phyloP scores from a whole-genome alignment of 2,888 invertebrate genomes.

The Microplitis deprimator region DNA sequence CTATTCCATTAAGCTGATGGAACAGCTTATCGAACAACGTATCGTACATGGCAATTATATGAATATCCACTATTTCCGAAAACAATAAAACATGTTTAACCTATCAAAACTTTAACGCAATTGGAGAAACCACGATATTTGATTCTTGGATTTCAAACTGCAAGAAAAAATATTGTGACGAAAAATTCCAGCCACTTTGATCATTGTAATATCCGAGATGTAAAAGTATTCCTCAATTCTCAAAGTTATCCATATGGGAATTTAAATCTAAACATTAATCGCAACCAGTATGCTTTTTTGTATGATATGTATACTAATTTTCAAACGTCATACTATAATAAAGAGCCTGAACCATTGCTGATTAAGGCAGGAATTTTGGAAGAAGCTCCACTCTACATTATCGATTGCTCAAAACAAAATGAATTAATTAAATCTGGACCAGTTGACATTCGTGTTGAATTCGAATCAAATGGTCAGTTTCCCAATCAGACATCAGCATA shows the following conservation, averaged over 20 bases:
- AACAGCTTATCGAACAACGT: too few species aligned
- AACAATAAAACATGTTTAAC: slow-evolving; percentile 22
- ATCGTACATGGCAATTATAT: slow-evolving; percentile 65
- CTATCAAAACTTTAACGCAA: background rate
- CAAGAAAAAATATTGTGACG: background rate
- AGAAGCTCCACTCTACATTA: background rate
- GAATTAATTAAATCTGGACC: slow-evolving; percentile 8
- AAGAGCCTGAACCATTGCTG: background rate
- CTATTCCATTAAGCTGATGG: slow-evolving; percentile 51
- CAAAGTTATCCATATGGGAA: background rate
- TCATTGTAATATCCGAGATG: background rate
- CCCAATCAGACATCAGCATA: too few species aligned
- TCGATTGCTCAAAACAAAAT: slow-evolving; percentile 5
- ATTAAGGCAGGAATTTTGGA: background rate
- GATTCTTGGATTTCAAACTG: background rate
- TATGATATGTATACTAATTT: background rate
- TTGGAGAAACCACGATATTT: too few species aligned
- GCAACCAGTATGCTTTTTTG: background rate
- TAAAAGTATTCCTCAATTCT: background rate
- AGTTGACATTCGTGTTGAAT: background rate
- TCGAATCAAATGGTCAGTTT: too few species aligned
- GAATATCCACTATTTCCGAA: slow-evolving; percentile 63
- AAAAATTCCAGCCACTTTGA: background rate
- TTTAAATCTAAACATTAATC: background rate
- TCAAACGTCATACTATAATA: background rate